A percentile compares a stretch with the other conserved stretches of the same genome.
These are phyloP conservation scores for Acrocera orbiculus DNA, from an alignment of 2,888 invertebrate genomes.

Conservation along the genomic window DNA sequence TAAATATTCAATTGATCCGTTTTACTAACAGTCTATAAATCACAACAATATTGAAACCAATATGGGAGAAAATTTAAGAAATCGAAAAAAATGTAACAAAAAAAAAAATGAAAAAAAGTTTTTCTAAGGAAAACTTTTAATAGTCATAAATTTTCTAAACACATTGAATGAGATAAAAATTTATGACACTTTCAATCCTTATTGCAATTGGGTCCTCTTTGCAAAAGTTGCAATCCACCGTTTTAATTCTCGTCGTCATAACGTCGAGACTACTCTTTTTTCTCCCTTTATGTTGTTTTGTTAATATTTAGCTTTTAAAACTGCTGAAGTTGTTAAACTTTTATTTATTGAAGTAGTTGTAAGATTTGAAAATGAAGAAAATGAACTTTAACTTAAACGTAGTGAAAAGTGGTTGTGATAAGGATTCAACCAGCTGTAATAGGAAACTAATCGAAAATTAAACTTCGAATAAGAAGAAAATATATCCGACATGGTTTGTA, in stretches of 20 bases:
- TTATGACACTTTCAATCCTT: slow-evolving; percentile 6
- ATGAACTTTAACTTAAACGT: no score
- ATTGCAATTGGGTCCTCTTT: slow-evolving; percentile 2
- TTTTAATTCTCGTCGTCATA: slow-evolving; percentile 1
- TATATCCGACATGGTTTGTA: no score
- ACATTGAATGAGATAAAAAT: slow-evolving; percentile 8
- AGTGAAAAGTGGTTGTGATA: no score
- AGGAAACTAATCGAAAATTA: no score
- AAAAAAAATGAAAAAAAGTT: slow-evolving; percentile 2
- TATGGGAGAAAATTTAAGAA: not conserved
- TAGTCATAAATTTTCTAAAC: slow-evolving; percentile 3
- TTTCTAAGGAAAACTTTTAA: slow-evolving; percentile 4
- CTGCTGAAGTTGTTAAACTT: no score
- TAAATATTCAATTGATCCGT: slow-evolving; percentile 8
- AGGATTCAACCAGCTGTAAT: no score
- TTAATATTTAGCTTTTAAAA: no score
- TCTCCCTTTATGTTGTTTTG: no score
- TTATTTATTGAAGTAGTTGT: no score
- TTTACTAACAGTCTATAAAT: slow-evolving; percentile 6
- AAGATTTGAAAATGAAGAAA: no score
- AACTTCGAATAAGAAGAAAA: no score
- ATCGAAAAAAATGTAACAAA: no score
- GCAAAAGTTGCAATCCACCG: slow-evolving; percentile 6
- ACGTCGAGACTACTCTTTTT: not conserved
- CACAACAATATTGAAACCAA: slow-evolving; percentile 6